A percentile compares a stretch with the other conserved stretches of the same genome.
phyloP scores from a whole-genome alignment of 2,888 invertebrate genomes.

The Drepana falcataria region DNA sequence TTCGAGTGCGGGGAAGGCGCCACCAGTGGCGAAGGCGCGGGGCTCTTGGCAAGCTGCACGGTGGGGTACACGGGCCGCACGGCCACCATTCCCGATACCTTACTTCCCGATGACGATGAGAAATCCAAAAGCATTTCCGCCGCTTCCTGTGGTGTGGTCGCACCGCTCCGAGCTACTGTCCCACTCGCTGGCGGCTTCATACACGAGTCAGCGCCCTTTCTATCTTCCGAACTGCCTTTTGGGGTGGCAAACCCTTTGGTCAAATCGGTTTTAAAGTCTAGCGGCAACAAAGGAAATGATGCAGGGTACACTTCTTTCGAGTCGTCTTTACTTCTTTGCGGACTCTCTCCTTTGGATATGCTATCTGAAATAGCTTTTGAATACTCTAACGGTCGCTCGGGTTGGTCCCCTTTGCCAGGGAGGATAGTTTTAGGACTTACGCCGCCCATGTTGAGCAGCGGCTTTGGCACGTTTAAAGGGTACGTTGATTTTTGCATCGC shows the following conservation, averaged over 20 bases:
- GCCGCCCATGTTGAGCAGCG: slow-evolving; percentile 62
- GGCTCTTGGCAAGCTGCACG: slow-evolving; percentile 88
- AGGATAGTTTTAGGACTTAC: slow-evolving; percentile 64
- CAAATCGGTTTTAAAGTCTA: slow-evolving; percentile 70
- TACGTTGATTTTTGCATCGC: slow-evolving; percentile 63
- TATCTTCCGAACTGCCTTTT: slow-evolving; percentile 64
- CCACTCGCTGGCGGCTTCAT: slow-evolving; percentile 72
- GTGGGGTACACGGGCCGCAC: slow-evolving; percentile 78
- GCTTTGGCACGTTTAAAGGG: slow-evolving; percentile 69
- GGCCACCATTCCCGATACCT: slow-evolving; percentile 74
- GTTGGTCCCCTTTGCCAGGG: slow-evolving; percentile 46
- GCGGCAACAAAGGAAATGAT: slow-evolving; percentile 58
- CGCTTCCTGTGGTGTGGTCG: slow-evolving; percentile 78
- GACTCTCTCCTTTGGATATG: slow-evolving; percentile 55
- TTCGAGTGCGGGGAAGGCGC: slow-evolving; percentile 84
- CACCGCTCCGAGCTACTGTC: slow-evolving; percentile 60
- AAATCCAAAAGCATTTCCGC: slow-evolving; percentile 83
- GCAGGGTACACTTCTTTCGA: slow-evolving; percentile 50
- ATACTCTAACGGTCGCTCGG: slow-evolving; percentile 57
- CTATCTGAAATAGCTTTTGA: slow-evolving; percentile 61
- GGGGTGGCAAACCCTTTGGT: slow-evolving; percentile 68
- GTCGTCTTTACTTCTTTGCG: slow-evolving; percentile 63
- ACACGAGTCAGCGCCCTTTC: slow-evolving; percentile 67
- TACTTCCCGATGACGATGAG: slow-evolving; percentile 79
- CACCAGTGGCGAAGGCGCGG: slow-evolving; percentile 83